These are phyloP conservation scores for Andrena trimmerana DNA, from an alignment of 2,888 invertebrate genomes.

Conservation along the genomic window DNA sequence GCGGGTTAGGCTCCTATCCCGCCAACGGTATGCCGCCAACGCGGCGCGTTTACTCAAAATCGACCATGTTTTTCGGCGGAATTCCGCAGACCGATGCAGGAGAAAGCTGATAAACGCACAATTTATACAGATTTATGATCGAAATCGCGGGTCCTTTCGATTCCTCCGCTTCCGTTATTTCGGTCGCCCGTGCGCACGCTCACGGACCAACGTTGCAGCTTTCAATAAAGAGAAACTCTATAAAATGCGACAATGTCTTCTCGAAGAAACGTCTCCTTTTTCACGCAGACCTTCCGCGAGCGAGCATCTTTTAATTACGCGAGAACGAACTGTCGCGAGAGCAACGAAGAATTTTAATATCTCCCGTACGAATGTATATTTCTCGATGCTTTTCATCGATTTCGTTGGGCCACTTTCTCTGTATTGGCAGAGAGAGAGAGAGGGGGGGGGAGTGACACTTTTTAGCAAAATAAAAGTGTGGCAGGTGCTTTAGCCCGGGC, in stretches of 20 bases:
- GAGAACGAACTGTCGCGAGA: background rate
- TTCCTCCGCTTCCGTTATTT: background rate
- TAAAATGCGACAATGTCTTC: background rate
- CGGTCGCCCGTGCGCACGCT: background rate
- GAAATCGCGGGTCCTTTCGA: background rate
- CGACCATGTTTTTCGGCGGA: background rate
- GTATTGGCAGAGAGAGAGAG: constrained; percentile 10
- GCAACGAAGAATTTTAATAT: background rate
- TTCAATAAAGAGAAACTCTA: background rate
- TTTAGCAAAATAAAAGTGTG: constrained; percentile 51
- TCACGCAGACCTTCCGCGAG: background rate
- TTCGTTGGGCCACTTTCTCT: background rate
- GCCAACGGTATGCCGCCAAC: background rate
- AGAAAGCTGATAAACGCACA: background rate
- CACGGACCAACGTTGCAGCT: background rate
- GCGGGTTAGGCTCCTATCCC: background rate
- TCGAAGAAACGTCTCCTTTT: background rate
- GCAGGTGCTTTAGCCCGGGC: constrained; percentile 58
- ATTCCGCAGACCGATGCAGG: background rate
- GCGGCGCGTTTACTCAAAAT: background rate
- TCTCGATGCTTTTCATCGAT: constrained; percentile 42
- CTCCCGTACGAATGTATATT: background rate
- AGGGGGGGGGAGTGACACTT: background rate
- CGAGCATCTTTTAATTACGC: background rate
- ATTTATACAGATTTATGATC: background rate